Percentiles rank a stretch among this genome's conserved stretches.
phyloP scores from a whole-genome alignment of 1,140 invertebrate genomes.

The Schlechtendalia chinensis region DNA sequence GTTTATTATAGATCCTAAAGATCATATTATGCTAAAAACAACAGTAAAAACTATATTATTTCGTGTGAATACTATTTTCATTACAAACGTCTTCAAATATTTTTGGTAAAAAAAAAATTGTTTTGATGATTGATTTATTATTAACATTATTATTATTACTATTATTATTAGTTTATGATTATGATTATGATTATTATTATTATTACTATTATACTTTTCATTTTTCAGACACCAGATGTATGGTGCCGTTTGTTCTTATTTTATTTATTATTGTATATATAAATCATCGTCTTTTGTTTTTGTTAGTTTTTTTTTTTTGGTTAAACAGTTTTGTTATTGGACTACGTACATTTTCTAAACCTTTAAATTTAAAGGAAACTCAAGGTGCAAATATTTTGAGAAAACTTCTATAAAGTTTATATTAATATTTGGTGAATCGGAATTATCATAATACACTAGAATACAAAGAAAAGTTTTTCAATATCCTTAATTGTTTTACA shows the following conservation, averaged over 20 bases:
- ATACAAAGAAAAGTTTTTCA: neutral
- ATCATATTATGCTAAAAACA: too few relatives aligned
- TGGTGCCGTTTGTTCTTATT: neutral
- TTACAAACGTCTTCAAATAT: too few relatives aligned
- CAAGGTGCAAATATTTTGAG: neutral
- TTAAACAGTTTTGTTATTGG: neutral
- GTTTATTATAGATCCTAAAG: too few relatives aligned
- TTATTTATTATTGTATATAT: too few relatives aligned
- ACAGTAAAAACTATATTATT: too few relatives aligned
- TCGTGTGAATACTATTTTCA: too few relatives aligned
- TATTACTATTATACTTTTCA: too few relatives aligned
- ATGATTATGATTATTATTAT: too few relatives aligned
- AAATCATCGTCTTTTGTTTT: too few relatives aligned
- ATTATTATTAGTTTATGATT: too few relatives aligned
- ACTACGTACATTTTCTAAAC: neutral
- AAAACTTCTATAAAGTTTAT: constrained; percentile 11
- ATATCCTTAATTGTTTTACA: neutral
- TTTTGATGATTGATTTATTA: neutral
- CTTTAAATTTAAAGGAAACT: neutral
- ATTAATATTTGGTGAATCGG: constrained; percentile 3
- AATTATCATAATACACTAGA: neutral
- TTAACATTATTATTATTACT: neutral
- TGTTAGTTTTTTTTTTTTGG: neutral
- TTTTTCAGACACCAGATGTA: constrained; percentile 10
- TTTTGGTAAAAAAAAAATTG: too few relatives aligned